Base-by-base conservation (phyloP, 1,140 invertebrate genomes). In the Oryctes rhinoceros region DNA sequence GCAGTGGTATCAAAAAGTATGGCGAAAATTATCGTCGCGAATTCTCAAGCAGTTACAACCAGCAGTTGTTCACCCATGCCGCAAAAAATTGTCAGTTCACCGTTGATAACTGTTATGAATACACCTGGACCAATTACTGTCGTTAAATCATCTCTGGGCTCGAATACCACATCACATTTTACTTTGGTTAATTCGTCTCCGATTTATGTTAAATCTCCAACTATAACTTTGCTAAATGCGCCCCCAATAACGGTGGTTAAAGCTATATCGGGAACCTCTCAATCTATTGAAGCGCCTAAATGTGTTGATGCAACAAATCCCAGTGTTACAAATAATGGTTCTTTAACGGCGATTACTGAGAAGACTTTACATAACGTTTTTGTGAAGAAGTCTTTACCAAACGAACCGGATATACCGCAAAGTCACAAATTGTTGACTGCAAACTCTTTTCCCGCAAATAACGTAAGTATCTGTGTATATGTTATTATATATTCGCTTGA, bases 61-160 rank as follows among this genome's bases (percentile, higher is more conserved):
- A 81, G 49, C 48, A 74, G 80, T 71, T 37, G 59, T 49, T 80
- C 78, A 65, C 80, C 82, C 24, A 81, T 85, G 11, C 79, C 85
- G 47, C 83, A 85, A 78, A 86, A 86, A 81, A 82, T 85, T 37
- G 75, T 84, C 30, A 85, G 81, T 76, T 81, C 83, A 59, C 85
- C 86, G 1, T 78, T 87, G 13, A 87, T 87, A 44, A 87, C 87
- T 30, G 85, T 87, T 79, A 80, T 87, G 53, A 87, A 87, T 78
- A 83, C 87, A n/a, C 80, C 84, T 49, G 85, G 85, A 53, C 86
- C 86, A 13, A 82, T 87, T 35, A 86, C 86, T 18, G 86, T 86
- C 37, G 83, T 87, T 30, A 87, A 87, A 82, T 85, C 84, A 59
- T 83, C 84, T 44, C 71, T 78, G 2, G 84, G 83, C 9, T 83